Conservation (phyloP, 1,140 invertebrate species). For the Hylaeus anthracinus region DNA sequence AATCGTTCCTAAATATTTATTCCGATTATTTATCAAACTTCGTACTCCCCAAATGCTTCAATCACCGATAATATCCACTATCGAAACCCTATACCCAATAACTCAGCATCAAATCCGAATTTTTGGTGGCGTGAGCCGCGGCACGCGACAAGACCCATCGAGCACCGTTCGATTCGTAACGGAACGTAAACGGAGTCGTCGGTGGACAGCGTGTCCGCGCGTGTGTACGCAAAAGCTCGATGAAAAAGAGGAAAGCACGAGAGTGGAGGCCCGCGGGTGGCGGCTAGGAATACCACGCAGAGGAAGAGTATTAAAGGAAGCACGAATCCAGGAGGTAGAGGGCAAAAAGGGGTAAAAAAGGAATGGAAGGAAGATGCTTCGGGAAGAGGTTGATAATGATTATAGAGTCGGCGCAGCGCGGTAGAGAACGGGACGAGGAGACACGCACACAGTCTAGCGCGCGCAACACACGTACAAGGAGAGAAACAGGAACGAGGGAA, state of each 20-base stretch:
- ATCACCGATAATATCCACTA: no score
- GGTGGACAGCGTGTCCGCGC: slow-evolving; percentile 52
- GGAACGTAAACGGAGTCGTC: slow-evolving; percentile 71
- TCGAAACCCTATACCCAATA: no score
- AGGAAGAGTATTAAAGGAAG: slow-evolving; percentile 22
- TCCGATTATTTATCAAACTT: no score
- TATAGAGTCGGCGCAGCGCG: slow-evolving; percentile 63
- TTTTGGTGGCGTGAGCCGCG: background rate
- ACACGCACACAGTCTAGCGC: background rate
- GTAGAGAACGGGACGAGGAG: slow-evolving; percentile 32
- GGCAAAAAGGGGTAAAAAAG: background rate
- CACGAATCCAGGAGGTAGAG: background rate
- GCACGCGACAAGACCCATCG: slow-evolving; percentile 39
- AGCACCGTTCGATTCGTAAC: slow-evolving; percentile 64
- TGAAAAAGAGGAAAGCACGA: slow-evolving; percentile 38
- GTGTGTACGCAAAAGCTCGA: slow-evolving; percentile 21
- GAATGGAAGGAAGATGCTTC: slow-evolving; percentile 34
- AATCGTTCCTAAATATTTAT: no score
- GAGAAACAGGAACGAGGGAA: slow-evolving; percentile 47
- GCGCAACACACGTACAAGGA: background rate
- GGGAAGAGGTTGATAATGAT: slow-evolving; percentile 71
- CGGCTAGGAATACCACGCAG: slow-evolving; percentile 13
- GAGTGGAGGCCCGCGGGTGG: background rate
- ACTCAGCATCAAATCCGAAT: background rate
- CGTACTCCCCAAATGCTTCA: no score